These are phyloP conservation scores for Rhabditoides inermis DNA, from an alignment of 2,888 invertebrate species.

Conservation along the genomic window DNA sequence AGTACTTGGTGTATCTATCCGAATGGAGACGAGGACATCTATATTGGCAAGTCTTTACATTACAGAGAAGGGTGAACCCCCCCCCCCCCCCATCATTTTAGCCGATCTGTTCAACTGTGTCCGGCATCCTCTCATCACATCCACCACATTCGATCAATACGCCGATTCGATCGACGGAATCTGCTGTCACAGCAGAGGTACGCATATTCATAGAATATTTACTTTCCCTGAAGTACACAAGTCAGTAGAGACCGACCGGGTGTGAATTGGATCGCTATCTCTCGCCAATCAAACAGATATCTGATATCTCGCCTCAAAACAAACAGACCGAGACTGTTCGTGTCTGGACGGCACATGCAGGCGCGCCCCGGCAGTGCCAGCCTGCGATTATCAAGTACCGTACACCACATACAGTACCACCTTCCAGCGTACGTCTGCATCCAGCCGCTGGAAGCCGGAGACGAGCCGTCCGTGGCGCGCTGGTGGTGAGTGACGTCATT, in stretches of 20 bases:
- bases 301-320: too few species aligned
- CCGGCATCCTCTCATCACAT: conserved; percentile 26
- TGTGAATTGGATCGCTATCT: too few species aligned
- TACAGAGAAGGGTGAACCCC: too few species aligned
- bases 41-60: too few species aligned
- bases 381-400: too few species aligned
- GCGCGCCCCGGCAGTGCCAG: background rate
- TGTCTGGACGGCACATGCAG: background rate
- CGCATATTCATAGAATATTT: background rate
- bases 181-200: conserved; percentile 44
- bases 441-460: conserved; percentile 44
- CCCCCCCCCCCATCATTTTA: too few species aligned
- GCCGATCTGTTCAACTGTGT: conserved; percentile 47
- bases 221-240: too few species aligned
- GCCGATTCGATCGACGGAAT: conserved; percentile 42
- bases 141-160: conserved; percentile 35
- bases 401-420: too few species aligned
- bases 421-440: conserved; percentile 42
- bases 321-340: background rate
- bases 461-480: conserved; percentile 43
- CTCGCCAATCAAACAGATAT: too few species aligned
- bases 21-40: conserved; percentile 41
- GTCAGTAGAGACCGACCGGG: too few species aligned
- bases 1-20: conserved; percentile 49
- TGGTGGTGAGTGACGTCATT: too few species aligned